A percentile compares a stretch with the other conserved stretches of the same genome.
phyloP scores from a whole-genome alignment of 1,140 invertebrate genomes.

The Heliconius himera region DNA sequence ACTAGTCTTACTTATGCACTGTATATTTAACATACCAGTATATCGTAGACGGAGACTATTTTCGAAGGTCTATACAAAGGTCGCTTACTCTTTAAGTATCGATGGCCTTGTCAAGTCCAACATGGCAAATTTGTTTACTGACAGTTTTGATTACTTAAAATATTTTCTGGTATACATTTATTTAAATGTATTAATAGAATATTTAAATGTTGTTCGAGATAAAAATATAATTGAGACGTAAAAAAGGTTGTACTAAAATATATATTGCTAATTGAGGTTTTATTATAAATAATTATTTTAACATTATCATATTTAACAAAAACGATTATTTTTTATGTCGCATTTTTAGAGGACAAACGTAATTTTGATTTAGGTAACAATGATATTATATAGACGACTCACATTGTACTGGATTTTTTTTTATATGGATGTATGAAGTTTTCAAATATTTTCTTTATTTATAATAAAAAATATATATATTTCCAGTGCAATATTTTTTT shows the following conservation, averaged over 20 bases:
- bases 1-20: no score
- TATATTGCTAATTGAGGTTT: background rate
- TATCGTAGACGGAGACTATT: background rate
- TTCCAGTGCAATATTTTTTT: no score
- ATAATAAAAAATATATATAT: no score
- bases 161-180: constrained; percentile 6
- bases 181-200: background rate
- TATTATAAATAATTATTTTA: background rate
- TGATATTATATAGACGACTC: no score
- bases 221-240: background rate
- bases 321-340: no score
- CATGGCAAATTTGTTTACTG: constrained; percentile 13
- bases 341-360: no score
- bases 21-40: background rate
- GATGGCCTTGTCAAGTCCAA: background rate
- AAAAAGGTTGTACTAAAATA: background rate
- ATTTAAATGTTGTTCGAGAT: background rate
- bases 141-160: constrained; percentile 18
- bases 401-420: no score
- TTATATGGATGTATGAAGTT: no score
- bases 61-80: constrained; percentile 3
- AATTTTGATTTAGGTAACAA: no score
- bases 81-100: constrained; percentile 2
- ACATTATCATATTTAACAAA: no score
- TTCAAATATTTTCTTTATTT: no score